A percentile compares a stretch with the other conserved stretches of the same genome.
Conservation (phyloP, 2,888 invertebrate species). For the Adela reaumurella region DNA sequence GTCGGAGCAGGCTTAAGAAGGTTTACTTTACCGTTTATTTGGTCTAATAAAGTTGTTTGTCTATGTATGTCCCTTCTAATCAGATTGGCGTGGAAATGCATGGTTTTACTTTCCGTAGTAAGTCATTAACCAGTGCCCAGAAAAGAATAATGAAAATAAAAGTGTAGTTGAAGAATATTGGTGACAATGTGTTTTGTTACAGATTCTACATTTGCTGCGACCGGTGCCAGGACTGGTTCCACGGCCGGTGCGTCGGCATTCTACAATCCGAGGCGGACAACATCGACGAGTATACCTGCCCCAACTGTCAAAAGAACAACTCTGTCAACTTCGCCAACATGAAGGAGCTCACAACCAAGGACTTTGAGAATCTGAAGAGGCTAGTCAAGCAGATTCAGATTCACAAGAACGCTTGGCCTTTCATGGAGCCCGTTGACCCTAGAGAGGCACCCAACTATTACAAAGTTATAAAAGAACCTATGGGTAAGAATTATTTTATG, state of each 20-base stretch:
- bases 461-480: slow-evolving; percentile 91
- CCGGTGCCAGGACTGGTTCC: slow-evolving; percentile 99
- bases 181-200: slow-evolving; percentile 17
- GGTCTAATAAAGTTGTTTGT: too few species aligned
- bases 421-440: slow-evolving; percentile 95
- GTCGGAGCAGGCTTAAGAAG: too few species aligned
- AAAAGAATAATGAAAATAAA: background rate
- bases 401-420: slow-evolving; percentile 97
- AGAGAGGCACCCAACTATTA: slow-evolving; percentile 96
- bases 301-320: slow-evolving; percentile 89
- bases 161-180: too few species aligned
- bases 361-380: slow-evolving; percentile 79
- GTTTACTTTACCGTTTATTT: too few species aligned
- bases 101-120: too few species aligned
- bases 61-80: too few species aligned
- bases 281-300: slow-evolving; percentile 95
- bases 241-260: slow-evolving; percentile 95
- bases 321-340: slow-evolving; percentile 87
- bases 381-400: slow-evolving; percentile 86
- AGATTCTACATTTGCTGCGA: slow-evolving; percentile 99
- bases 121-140: background rate
- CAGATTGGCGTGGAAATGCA: too few species aligned
- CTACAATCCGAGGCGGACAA: slow-evolving; percentile 90
- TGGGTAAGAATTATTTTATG: slow-evolving; percentile 76
- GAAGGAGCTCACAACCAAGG: slow-evolving; percentile 75